Conservation (phyloP, 2,797 vertebrate genomes). For the Pantherophis vulpinus region DNA sequence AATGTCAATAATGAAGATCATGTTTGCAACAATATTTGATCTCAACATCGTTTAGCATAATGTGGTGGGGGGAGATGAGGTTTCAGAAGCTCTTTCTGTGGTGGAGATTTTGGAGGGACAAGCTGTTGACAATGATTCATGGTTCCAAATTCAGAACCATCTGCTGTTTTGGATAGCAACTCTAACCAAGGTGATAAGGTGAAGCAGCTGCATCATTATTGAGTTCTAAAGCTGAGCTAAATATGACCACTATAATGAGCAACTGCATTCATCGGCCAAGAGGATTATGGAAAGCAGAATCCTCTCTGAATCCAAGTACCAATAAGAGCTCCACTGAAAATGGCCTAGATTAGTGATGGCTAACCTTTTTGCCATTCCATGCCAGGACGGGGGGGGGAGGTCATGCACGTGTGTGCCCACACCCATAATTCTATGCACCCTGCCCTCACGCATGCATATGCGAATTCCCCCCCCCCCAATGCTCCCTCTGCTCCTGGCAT, state of each 20-base stretch:
- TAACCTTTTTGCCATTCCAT: too few species aligned
- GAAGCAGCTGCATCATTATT: conserved; percentile 58
- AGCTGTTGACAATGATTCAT: conserved; percentile 65
- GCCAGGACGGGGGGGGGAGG: too few species aligned
- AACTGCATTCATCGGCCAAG: conserved; percentile 42
- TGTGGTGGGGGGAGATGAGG: conserved; percentile 33
- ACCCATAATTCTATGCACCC: too few species aligned
- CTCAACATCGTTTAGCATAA: conserved; percentile 41
- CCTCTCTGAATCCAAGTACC: conserved; percentile 51
- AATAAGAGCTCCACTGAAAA: conserved; percentile 43
- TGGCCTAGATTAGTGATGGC: conserved; percentile 3
- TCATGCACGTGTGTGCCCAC: too few species aligned
- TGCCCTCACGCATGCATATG: too few species aligned
- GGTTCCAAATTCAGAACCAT: conserved; percentile 54
- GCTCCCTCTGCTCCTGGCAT: too few species aligned
- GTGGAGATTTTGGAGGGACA: conserved; percentile 42
- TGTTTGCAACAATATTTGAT: conserved; percentile 44
- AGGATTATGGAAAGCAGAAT: conserved; percentile 46
- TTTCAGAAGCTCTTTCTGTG: conserved; percentile 37
- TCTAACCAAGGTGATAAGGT: conserved; percentile 63
- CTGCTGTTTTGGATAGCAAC: conserved; percentile 55
- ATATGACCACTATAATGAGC: conserved; percentile 44
- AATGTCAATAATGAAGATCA: conserved; percentile 35
- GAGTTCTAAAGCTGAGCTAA: conserved; percentile 52
- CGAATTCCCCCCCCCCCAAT: too few species aligned